Base-by-base conservation (phyloP, 2,113 vertebrate genomes). In the Channa argus region DNA sequence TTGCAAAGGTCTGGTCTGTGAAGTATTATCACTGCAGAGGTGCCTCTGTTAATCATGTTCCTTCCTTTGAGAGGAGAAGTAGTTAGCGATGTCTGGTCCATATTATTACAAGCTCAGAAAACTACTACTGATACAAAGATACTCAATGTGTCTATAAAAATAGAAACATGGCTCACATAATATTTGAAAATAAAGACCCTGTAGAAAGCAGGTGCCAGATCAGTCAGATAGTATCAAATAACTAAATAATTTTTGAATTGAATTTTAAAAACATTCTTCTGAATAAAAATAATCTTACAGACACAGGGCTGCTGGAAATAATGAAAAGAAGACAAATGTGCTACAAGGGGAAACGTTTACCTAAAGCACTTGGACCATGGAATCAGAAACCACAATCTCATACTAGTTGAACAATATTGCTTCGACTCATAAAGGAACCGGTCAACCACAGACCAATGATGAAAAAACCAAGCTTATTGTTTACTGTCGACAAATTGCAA, bases 1-100 rank as follows among this genome's bases (percentile, higher is more conserved):
- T 98, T 97, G 96, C 96, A 94, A 94, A 95, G 95, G 79, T 82
- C 88, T 95, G 95, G 94, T 93, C 94, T 92, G 94, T 96, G 96
- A 97, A 96, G 96, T 96, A 97, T 96, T 95, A 92, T 96, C 90
- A 86, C 90, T 95, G 95, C 94, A 90, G 91, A 59, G 70, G 92
- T 92, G 96, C 96, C 96, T 96, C 93, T 90, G 94, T 77, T 91
- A 76, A 91, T 85, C 83, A 70, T 53, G 83, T 54, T 81, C 55
- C 78, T 83, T 81, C 82, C 87, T 89, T 70, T 71, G 74, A 82
- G 86, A 79, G 83, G 77, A 86, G 77, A 73, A 88, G 63, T 62
- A 72, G 62, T 84, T 77, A 83, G 78, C 49, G 78, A 89, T 88
- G 70, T 80, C 61, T 62, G 62, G 59, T 56, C 3, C 74, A 50